Base-by-base conservation (phyloP, 2,888 invertebrate genomes). In the Ectemnius cavifrons region DNA sequence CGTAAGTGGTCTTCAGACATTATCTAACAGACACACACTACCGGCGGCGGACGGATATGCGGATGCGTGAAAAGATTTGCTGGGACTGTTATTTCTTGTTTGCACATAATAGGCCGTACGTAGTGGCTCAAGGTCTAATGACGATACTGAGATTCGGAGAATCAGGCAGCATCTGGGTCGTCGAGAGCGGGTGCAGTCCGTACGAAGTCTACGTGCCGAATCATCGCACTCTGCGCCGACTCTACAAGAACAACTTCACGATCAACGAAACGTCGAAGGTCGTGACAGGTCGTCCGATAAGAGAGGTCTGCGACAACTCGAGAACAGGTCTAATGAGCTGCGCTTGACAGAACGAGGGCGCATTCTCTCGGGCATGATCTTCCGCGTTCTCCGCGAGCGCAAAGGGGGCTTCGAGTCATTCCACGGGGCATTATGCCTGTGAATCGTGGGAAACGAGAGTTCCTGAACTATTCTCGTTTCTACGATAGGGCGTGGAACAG, bases 91-190 rank as follows among this genome's bases (percentile, higher is more conserved):
- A 37, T 37, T 37, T 37, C 8, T 37, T 37, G 61, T 60, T 11
- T 56, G 58, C 47, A 47, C 14, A 20, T 62, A 52, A 1, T 71
- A 89, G 89, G 2, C 88, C 89, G 16, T 88, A 87, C 76, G 83
- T 88, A 20, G 89, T 89, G 8, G 88, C 89, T 2, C 86, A 89
- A 47, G 89, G 89, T 0, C 66, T 89, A 20, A 86, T 89, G 87
- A 81, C 82, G 49, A 82, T 89, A 13, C 66, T 89, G 27, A 83
- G 82, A 23, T 63, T 73, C 14, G 86, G 86, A 20, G 83, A 84
- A 56, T 82, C 85, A 3, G 90, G 90, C 20, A 89, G 88, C 71
- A 84, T 88, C 47, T 90, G 90, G 90, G 88, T 89, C 2, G 79
- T 90, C 4, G 89, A 90, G 37, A 89, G 85, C 52, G 90, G 90